Conservation (phyloP, 2,113 vertebrate genomes). For the Opisthocomus hoazin region DNA sequence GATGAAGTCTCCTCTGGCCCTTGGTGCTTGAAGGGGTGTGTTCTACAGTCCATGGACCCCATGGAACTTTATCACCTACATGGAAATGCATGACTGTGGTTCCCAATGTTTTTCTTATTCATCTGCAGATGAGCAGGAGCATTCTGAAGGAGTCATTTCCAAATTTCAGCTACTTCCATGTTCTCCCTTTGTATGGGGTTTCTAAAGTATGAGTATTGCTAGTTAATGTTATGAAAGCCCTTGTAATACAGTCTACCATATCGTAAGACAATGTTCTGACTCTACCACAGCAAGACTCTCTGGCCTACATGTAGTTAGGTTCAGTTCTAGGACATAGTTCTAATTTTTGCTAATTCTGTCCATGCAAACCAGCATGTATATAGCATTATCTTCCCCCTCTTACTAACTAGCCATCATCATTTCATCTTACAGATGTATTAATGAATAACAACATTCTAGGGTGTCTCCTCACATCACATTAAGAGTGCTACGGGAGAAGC, state of each 20-base stretch:
- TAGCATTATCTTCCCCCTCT: neutral
- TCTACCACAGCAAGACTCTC: neutral
- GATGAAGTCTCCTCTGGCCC: neutral
- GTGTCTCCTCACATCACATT: slow-evolving; percentile 83
- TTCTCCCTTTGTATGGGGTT: neutral
- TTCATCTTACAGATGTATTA: slow-evolving; percentile 50
- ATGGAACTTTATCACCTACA: neutral
- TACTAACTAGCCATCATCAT: slow-evolving; percentile 4
- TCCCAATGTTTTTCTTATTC: neutral
- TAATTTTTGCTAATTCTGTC: neutral
- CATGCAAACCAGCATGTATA: neutral
- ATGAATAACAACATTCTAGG: slow-evolving; percentile 73
- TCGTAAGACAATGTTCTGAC: neutral
- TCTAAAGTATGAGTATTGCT: neutral
- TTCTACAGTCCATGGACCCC: neutral
- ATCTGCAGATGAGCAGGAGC: neutral
- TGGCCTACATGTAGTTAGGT: neutral
- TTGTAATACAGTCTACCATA: neutral
- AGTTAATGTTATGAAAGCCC: neutral
- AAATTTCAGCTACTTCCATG: neutral
- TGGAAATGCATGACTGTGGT: neutral
- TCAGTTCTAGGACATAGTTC: neutral
- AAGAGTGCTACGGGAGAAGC: slow-evolving; percentile 74
- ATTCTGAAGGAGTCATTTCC: neutral
- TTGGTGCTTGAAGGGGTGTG: neutral